phyloP scores from a whole-genome alignment of 2,113 vertebrate genomes.

The Myotis brandtii region DNA sequence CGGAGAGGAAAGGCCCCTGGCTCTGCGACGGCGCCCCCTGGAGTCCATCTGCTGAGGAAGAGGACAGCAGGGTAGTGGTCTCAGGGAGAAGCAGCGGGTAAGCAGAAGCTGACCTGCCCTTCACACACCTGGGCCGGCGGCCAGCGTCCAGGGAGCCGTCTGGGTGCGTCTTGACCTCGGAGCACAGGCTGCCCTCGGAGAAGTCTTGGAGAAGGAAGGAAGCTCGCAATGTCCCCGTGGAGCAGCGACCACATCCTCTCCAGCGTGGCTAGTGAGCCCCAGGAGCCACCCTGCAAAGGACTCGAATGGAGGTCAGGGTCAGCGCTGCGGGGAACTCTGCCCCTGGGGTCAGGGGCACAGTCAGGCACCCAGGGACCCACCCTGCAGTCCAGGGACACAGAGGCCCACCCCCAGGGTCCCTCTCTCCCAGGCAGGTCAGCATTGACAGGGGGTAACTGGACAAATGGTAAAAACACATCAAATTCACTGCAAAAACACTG shows the following conservation, averaged over 20 bases:
- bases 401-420: not conserved
- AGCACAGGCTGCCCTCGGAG: not conserved
- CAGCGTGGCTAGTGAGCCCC: not conserved
- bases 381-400: not conserved
- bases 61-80: not conserved
- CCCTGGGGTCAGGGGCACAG: not conserved
- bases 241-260: not conserved
- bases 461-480: not conserved
- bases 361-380: rapidly evolving
- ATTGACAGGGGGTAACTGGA: not conserved
- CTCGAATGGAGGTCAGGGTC: not conserved
- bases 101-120: too few relatives aligned
- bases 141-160: rapidly evolving
- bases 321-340: rapidly evolving
- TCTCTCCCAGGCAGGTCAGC: not conserved
- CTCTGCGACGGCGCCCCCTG: rapidly evolving
- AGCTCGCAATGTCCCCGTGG: rapidly evolving
- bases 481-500: not conserved
- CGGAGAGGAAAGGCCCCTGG: rapidly evolving
- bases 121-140: not conserved
- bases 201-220: not conserved
- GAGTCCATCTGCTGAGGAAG: not conserved
- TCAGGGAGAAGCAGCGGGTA: rapidly evolving
- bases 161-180: rapidly evolving
- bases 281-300: not conserved